These are phyloP conservation scores for Picus viridis DNA, from an alignment of 2,797 vertebrate genomes.

Conservation along the genomic window DNA sequence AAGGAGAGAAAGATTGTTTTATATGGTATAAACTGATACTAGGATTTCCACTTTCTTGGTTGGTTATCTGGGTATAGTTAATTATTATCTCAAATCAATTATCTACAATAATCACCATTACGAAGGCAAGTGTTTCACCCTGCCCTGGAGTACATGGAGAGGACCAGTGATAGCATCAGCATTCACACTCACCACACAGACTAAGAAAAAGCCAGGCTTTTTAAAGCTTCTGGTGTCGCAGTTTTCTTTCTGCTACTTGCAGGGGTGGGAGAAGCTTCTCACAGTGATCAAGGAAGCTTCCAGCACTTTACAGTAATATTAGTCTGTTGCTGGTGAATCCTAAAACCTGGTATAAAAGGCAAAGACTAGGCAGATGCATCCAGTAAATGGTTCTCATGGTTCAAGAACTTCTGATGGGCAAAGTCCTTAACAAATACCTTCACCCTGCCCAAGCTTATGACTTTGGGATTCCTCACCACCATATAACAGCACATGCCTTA, in stretches of 20 bases:
- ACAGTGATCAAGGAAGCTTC: not conserved
- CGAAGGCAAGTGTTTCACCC: not conserved
- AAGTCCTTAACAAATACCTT: not conserved
- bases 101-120: not conserved
- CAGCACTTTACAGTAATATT: not conserved
- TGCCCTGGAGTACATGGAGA: not conserved
- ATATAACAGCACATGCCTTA: not conserved
- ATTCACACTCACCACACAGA: not conserved
- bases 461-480: not conserved
- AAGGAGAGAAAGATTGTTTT: too few species aligned
- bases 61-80: not conserved
- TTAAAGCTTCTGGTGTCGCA: not conserved
- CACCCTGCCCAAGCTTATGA: not conserved
- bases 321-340: not conserved
- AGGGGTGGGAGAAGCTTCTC: not conserved
- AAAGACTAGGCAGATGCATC: not conserved
- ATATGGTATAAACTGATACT: not conserved
- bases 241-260: not conserved
- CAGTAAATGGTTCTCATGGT: not conserved
- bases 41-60: not conserved
- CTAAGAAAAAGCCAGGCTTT: not conserved
- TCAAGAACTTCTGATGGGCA: not conserved
- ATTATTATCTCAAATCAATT: not conserved
- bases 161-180: not conserved
- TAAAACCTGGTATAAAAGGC: not conserved